These are phyloP conservation scores for Platorchestia sp. DNA, from an alignment of 1,140 invertebrate species.

Conservation along the genomic window DNA sequence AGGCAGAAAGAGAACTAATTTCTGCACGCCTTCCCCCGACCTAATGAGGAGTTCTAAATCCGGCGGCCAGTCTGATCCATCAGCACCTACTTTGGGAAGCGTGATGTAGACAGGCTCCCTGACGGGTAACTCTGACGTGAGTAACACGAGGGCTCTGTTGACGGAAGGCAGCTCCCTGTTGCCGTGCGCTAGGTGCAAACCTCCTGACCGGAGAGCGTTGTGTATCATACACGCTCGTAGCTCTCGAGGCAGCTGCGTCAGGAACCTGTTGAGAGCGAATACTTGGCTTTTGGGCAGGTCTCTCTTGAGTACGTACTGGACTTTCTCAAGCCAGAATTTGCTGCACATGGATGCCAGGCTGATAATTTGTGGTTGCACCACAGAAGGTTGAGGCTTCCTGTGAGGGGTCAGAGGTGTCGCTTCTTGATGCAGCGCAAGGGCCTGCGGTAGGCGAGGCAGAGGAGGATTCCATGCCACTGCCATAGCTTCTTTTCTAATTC, in stretches of 20 bases:
- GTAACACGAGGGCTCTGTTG: conserved; percentile 63
- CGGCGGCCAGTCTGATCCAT: conserved; percentile 59
- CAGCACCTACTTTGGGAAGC: conserved; percentile 57
- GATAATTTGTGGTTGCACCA: conserved; percentile 59
- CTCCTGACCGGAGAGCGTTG: conserved; percentile 64
- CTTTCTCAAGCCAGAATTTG: conserved; percentile 65
- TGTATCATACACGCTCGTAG: conserved; percentile 63
- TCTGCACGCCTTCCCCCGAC: conserved; percentile 61
- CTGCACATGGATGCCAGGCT: conserved; percentile 63
- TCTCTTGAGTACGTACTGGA: conserved; percentile 62
- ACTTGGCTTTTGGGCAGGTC: conserved; percentile 63
- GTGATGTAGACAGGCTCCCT: conserved; percentile 65
- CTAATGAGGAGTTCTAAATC: conserved; percentile 62
- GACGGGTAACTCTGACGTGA: conserved; percentile 62
- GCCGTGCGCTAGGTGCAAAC: conserved; percentile 63
- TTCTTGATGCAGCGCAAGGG: conserved; percentile 64
- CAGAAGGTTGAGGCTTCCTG: conserved; percentile 42
- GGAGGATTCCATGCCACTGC: conserved; percentile 31
- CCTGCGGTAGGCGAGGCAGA: conserved; percentile 61
- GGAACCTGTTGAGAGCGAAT: conserved; percentile 63
- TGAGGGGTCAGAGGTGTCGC: conserved; percentile 59
- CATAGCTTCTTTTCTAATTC: background rate
- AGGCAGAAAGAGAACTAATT: conserved; percentile 63
- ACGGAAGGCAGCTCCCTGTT: conserved; percentile 62
- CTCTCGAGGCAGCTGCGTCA: conserved; percentile 61